Percentiles rank a stretch among this genome's conserved stretches.
Conservation (phyloP, 2,113 vertebrate genomes). For the Pollachius pollachius region DNA sequence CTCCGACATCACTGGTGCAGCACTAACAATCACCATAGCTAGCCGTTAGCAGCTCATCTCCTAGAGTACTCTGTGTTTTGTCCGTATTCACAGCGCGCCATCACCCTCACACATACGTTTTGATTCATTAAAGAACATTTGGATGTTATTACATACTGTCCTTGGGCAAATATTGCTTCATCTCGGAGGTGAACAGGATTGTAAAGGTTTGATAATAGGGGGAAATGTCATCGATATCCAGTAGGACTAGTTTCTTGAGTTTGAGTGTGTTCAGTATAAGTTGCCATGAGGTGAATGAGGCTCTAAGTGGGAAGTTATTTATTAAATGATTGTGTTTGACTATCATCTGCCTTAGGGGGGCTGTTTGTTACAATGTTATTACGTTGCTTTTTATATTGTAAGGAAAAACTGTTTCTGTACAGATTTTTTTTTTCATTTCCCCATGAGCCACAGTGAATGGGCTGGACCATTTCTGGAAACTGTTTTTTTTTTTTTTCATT, state of each 20-base stretch:
- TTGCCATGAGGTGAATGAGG: not conserved
- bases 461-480: not conserved
- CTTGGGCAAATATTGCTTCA: too few relatives aligned
- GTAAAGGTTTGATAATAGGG: slow-evolving; percentile 30
- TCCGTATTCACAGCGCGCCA: too few relatives aligned
- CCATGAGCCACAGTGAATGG: not conserved
- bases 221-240: not conserved
- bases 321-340: slow-evolving; percentile 31
- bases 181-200: slow-evolving; percentile 19
- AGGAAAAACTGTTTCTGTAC: slow-evolving; percentile 18
- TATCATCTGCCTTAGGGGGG: not conserved
- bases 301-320: slow-evolving; percentile 25
- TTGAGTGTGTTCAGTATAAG: not conserved
- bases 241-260: not conserved
- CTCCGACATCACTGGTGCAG: not conserved
- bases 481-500: not conserved
- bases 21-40: not conserved
- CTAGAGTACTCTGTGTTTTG: too few relatives aligned
- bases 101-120: slow-evolving; percentile 21
- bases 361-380: slow-evolving; percentile 15
- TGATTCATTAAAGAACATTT: slow-evolving; percentile 10
- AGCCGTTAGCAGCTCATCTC: too few relatives aligned
- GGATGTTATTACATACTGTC: slow-evolving; percentile 9
- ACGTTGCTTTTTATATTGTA: not conserved
- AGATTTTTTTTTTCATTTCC: slow-evolving; percentile 9